Percentiles rank a stretch among this genome's conserved stretches.
These are phyloP conservation scores for Nasua narica DNA, from an alignment of 2,797 vertebrate species.

Conservation along the genomic window DNA sequence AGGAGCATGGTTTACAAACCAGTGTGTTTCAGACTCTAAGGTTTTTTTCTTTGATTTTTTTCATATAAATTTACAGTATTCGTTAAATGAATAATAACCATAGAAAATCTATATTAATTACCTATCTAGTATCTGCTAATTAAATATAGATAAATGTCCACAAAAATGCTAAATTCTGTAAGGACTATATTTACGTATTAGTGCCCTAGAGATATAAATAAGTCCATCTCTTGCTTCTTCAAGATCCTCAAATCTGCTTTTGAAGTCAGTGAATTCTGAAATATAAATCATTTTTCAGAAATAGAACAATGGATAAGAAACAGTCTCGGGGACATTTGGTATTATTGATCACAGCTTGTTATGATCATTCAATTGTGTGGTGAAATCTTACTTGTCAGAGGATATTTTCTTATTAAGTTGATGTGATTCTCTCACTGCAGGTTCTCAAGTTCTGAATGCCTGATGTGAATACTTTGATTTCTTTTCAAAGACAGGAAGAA, in stretches of 20 bases:
- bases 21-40: slow-evolving; percentile 42
- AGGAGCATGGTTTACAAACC: background rate
- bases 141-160: background rate
- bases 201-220: background rate
- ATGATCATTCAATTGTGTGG: slow-evolving; percentile 26
- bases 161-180: background rate
- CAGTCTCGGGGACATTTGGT: background rate
- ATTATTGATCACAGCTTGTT: slow-evolving; percentile 44
- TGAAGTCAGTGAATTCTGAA: slow-evolving; percentile 27
- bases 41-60: slow-evolving; percentile 28
- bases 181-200: background rate
- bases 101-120: background rate
- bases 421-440: background rate
- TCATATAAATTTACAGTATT: background rate
- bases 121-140: background rate
- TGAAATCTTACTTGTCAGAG: slow-evolving; percentile 43
- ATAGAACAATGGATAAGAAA: slow-evolving; percentile 18
- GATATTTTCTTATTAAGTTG: slow-evolving; percentile 33
- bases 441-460: slow-evolving; percentile 19
- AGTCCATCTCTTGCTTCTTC: background rate
- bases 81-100: background rate
- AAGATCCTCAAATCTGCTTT: background rate
- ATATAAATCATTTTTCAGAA: slow-evolving; percentile 3
- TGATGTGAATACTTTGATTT: slow-evolving; percentile 40
- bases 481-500: slow-evolving; percentile 47